phyloP scores from a whole-genome alignment of 2,888 invertebrate species.

The Odontothrips loti region DNA sequence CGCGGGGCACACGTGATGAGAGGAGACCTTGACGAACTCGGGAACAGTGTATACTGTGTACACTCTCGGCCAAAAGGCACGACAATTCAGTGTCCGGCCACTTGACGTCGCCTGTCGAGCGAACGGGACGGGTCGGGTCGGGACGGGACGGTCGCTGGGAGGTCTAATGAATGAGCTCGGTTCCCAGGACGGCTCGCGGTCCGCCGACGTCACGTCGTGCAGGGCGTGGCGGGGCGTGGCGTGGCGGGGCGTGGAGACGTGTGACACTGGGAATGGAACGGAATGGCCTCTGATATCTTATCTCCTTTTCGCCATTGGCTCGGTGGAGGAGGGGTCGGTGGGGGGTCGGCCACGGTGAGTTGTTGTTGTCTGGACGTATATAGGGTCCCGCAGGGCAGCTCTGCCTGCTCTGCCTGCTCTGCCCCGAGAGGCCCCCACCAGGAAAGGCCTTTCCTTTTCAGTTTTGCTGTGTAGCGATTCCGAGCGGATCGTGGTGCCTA shows the following conservation, averaged over 20 bases:
- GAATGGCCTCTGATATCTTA: background rate
- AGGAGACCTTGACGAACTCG: too few species aligned
- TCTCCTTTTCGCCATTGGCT: background rate
- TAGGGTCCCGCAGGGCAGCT: too few species aligned
- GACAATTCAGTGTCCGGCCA: too few species aligned
- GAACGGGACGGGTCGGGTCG: background rate
- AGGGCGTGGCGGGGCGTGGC: background rate
- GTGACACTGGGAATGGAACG: conserved; percentile 11
- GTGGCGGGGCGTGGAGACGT: background rate
- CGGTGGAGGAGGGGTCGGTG: background rate
- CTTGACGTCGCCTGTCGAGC: background rate
- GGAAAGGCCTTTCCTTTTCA: too few species aligned
- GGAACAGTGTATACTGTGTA: too few species aligned
- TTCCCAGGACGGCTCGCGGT: background rate
- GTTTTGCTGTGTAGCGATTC: too few species aligned
- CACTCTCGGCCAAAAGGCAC: too few species aligned
- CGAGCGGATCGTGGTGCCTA: too few species aligned
- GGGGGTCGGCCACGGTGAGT: background rate
- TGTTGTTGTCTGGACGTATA: too few species aligned
- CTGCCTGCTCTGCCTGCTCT: too few species aligned
- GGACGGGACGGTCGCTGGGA: background rate
- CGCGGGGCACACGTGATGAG: too few species aligned
- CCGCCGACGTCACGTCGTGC: background rate
- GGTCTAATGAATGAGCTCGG: conserved; percentile 1
- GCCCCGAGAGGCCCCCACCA: too few species aligned